These are phyloP conservation scores for Coronaproctus castanopsis DNA, from an alignment of 2,888 invertebrate species.

Conservation along the genomic window DNA sequence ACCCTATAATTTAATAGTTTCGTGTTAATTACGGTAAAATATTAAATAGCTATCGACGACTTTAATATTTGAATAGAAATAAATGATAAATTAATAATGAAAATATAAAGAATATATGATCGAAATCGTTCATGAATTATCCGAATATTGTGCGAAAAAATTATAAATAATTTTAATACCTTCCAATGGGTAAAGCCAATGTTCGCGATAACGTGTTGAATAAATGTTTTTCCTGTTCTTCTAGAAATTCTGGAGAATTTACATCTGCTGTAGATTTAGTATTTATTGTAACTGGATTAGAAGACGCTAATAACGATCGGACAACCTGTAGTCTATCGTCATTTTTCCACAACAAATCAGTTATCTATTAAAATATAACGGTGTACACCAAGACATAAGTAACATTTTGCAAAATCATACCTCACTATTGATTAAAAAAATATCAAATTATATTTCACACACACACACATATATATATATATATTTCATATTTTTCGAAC, in stretches of 20 bases:
- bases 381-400: neutral
- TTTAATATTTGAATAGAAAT: too few species aligned
- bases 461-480: too few species aligned
- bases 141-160: too few species aligned
- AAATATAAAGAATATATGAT: too few species aligned
- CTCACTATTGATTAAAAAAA: conserved; percentile 12
- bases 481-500: too few species aligned
- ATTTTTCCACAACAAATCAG: conserved; percentile 29
- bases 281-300: conserved; percentile 67
- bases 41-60: too few species aligned
- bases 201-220: conserved; percentile 74
- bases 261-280: conserved; percentile 74
- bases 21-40: too few species aligned
- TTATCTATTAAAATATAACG: too few species aligned
- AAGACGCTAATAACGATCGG: conserved; percentile 60
- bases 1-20: too few species aligned
- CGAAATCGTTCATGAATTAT: too few species aligned
- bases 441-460: conserved; percentile 18
- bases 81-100: too few species aligned
- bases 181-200: conserved; percentile 72
- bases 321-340: conserved; percentile 59
- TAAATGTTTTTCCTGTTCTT: conserved; percentile 79
- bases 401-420: neutral
- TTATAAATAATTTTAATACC: conserved; percentile 11
- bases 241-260: conserved; percentile 89